Base-by-base conservation (phyloP, 2,888 invertebrate species). In the Trichopoda pennipes region DNA sequence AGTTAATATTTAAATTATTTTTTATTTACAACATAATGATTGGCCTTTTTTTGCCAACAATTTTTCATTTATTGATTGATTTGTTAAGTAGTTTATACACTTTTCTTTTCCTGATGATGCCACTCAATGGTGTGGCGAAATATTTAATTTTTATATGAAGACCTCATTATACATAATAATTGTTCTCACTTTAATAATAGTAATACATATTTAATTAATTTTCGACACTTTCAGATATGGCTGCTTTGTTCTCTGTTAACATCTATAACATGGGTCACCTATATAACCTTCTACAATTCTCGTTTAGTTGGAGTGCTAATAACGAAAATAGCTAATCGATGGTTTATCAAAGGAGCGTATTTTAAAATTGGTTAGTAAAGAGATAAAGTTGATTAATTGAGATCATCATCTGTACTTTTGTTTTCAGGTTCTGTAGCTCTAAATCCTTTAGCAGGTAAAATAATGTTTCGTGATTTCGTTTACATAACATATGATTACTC, bases 381-480 rank as follows among this genome's bases (percentile, higher is more conserved):
- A 49, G 1, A 17, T 17, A 8, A 9, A 4, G 1, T 28, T 28
- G 1, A 28, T 28, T 28, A 28, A 7, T 28, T 6, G 1, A 28
- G 4, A 12, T 12, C 12, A 38, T 2, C 19, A 9, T 49, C 8
- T 2, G 3, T 17, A 2, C 17, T 1, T 19, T 49, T 35, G 12
- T 8, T 53, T 47, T 16, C 23, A 97, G 98, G 99, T 75, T 99
- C 99, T 4, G 94, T 99, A 88, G 97, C 98, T 7, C 92, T 99
- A 72, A 97, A 98, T 91, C 96, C 98, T n/a, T 92, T 99, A 84
- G 97, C 98, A 72, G 99, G 99, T 3, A 99, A 99, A 92, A 95
- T 99, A 70, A 99, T 99, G 99, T 98, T 99, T 91, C 94, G 98
- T 77, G 98, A 99, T 92, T 94, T 99, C 86, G 95, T 97, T 72